phyloP scores from a whole-genome alignment of 2,888 invertebrate genomes.

The Poecilobothrus nobilitatus region DNA sequence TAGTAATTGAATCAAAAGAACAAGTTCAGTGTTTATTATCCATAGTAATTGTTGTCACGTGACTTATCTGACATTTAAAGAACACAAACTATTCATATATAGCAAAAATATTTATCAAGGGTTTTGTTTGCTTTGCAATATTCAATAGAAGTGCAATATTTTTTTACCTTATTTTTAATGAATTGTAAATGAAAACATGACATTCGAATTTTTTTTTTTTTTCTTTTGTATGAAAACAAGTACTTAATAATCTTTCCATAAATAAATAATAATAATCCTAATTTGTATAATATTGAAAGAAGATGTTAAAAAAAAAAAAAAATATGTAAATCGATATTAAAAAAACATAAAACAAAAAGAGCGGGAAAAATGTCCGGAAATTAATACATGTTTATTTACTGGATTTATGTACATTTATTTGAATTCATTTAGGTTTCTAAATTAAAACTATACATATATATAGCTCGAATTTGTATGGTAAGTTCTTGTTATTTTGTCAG shows the following conservation, averaged over 20 bases:
- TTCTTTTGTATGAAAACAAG: background rate
- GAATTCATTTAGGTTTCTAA: too few species aligned
- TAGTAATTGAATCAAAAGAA: slow-evolving; percentile 15
- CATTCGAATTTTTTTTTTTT: background rate
- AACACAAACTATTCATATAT: background rate
- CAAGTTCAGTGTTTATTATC: slow-evolving; percentile 18
- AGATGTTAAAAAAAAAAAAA: background rate
- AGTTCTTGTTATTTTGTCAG: too few species aligned
- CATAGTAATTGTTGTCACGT: slow-evolving; percentile 20
- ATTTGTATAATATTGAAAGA: background rate
- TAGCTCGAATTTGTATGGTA: too few species aligned
- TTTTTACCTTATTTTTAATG: slow-evolving; percentile 8
- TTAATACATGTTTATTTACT: too few species aligned
- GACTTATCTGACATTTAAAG: slow-evolving; percentile 19
- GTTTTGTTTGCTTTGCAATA: slow-evolving; percentile 6
- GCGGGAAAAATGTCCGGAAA: too few species aligned
- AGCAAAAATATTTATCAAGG: background rate
- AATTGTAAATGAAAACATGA: background rate
- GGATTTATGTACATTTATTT: too few species aligned
- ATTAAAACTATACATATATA: too few species aligned
- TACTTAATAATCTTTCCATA: background rate
- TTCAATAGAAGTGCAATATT: slow-evolving; percentile 2
- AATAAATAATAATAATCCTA: background rate
- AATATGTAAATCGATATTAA: too few species aligned
- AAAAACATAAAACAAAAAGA: too few species aligned